These are phyloP conservation scores for Perca schrenkii DNA, from an alignment of 2,113 vertebrate species.

Conservation along the genomic window DNA sequence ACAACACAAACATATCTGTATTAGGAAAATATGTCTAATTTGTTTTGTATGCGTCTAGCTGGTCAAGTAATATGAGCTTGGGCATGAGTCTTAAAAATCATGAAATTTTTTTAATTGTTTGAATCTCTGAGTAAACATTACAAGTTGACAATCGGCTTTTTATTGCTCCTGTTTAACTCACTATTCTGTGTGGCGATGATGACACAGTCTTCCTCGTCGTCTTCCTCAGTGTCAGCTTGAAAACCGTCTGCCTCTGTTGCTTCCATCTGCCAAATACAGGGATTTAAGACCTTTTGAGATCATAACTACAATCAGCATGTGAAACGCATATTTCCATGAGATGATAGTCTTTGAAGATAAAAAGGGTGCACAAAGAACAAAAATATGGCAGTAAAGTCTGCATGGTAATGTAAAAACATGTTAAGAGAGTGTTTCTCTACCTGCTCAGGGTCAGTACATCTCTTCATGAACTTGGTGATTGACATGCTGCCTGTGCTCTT, in stretches of 20 bases:
- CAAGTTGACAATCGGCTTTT: not conserved
- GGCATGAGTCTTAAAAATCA: not conserved
- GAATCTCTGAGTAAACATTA: not conserved
- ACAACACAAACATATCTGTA: not conserved
- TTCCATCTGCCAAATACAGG: slow-evolving; percentile 73
- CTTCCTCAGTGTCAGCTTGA: slow-evolving; percentile 95
- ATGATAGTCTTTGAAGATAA: not conserved
- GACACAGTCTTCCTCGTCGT: slow-evolving; percentile 90
- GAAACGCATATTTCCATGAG: not conserved
- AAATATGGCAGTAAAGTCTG: not conserved
- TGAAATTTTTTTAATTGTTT: not conserved
- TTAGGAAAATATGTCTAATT: no score
- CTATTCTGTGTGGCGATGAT: slow-evolving; percentile 84
- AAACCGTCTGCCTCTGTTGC: slow-evolving; percentile 91
- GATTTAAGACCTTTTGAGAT: not conserved
- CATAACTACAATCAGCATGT: not conserved
- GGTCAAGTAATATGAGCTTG: not conserved
- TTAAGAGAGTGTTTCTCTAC: slow-evolving; percentile 70
- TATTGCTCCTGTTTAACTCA: slow-evolving; percentile 65
- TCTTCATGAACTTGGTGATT: slow-evolving; percentile 97
- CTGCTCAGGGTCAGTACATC: slow-evolving; percentile 82
- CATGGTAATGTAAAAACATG: not conserved
- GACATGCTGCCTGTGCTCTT: slow-evolving; percentile 91
- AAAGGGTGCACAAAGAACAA: not conserved
- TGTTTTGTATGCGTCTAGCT: no score